phyloP scores from a whole-genome alignment of 2,797 vertebrate species.

The Streptopelia turtur region DNA sequence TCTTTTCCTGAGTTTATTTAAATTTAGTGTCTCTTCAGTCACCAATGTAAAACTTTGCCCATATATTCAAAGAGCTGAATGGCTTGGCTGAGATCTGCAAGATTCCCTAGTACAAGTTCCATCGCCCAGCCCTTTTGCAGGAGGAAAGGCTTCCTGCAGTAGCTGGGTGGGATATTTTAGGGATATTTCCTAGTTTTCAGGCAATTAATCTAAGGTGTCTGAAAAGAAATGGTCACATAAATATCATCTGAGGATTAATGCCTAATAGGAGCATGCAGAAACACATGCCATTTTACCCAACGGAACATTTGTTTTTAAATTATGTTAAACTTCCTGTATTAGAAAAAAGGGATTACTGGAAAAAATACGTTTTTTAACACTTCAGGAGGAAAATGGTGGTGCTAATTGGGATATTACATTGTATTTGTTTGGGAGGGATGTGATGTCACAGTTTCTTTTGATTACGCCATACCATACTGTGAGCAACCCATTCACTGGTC shows the following conservation, averaged over 20 bases:
- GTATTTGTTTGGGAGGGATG: not conserved
- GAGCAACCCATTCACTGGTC: not conserved
- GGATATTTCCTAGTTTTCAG: not conserved
- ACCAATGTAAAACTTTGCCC: not conserved
- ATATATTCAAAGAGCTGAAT: not conserved
- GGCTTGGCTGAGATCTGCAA: not conserved
- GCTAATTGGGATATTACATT: not conserved
- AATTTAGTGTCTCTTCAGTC: not conserved
- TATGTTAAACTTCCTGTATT: not conserved
- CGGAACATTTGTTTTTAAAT: not conserved
- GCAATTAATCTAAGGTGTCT: not conserved
- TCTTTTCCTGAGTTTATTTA: not conserved
- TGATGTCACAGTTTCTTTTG: not conserved
- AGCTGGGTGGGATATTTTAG: not conserved
- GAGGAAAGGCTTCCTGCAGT: not conserved
- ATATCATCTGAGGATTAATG: not conserved
- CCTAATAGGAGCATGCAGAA: not conserved
- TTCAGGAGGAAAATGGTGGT: not conserved
- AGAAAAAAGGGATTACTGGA: not conserved
- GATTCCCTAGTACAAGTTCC: not conserved
- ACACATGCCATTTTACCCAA: accelerated
- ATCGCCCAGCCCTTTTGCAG: not conserved
- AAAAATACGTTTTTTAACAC: not conserved
- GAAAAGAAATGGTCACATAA: not conserved
- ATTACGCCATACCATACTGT: not conserved